Conservation (phyloP, 2,797 vertebrate species). For the Lagorchestes hirsutus region DNA sequence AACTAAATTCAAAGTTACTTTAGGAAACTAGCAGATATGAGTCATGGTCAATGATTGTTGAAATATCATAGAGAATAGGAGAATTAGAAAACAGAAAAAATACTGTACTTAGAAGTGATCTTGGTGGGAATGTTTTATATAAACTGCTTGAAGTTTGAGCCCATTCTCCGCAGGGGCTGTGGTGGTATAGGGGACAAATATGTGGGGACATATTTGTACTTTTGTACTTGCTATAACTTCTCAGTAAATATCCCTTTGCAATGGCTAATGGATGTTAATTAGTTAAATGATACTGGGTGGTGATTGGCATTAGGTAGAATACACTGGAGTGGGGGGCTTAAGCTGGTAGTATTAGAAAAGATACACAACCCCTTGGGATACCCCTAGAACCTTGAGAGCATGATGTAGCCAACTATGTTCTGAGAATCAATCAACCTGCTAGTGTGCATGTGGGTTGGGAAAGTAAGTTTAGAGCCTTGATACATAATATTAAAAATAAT, state of each 20-base stretch:
- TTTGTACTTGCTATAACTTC: not conserved
- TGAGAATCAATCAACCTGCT: not conserved
- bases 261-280: not conserved
- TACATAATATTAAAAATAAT: not conserved
- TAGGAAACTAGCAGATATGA: not conserved
- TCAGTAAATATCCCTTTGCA: not conserved
- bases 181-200: not conserved
- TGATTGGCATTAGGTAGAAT: not conserved
- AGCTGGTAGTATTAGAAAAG: not conserved
- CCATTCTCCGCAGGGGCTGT: not conserved
- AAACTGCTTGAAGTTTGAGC: not conserved
- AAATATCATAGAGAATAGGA: not conserved
- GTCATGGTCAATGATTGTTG: not conserved
- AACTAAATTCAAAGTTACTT: not conserved
- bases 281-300: not conserved
- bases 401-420: not conserved
- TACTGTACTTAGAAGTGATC: not conserved
- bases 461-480: not conserved
- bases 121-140: not conserved
- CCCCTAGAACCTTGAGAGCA: not conserved
- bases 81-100: not conserved
- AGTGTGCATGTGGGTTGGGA: not conserved
- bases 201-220: not conserved
- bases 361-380: not conserved
- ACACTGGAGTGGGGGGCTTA: not conserved